These are phyloP conservation scores for Macropus fuliginosus DNA, from an alignment of 2,797 vertebrate genomes.

Conservation along the genomic window DNA sequence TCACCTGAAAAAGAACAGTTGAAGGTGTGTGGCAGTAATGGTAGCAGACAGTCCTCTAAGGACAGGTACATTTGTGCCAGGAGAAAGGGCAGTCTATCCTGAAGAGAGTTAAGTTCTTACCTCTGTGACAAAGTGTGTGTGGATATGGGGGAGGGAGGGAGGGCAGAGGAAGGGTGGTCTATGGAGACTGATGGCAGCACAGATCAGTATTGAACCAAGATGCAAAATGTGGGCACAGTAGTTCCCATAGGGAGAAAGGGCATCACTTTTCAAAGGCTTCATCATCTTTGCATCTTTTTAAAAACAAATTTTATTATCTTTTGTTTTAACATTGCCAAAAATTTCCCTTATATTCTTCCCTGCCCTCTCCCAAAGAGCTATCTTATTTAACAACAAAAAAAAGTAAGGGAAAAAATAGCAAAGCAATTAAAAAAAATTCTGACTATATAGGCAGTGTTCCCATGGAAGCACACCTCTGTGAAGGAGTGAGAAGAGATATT, in stretches of 20 bases:
- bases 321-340: neutral
- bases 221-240: neutral
- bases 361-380: neutral
- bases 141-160: neutral
- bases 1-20: neutral
- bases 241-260: neutral
- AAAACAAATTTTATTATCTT: neutral
- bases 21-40: neutral
- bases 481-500: neutral
- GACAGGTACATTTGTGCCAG: neutral
- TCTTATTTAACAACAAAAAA: neutral
- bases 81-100: neutral
- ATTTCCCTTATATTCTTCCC: neutral
- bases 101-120: neutral
- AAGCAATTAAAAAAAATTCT: neutral
- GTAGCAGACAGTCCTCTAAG: neutral
- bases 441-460: neutral
- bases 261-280: neutral
- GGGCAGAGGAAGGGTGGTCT: neutral
- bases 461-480: neutral
- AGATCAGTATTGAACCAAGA: neutral
- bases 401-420: neutral
- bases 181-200: neutral
- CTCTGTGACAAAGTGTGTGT: neutral
- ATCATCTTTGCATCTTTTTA: neutral